A percentile compares a stretch with the other conserved stretches of the same genome.
These are phyloP conservation scores for Acholoe squamosa DNA, from an alignment of 2,888 invertebrate species.

Conservation along the genomic window DNA sequence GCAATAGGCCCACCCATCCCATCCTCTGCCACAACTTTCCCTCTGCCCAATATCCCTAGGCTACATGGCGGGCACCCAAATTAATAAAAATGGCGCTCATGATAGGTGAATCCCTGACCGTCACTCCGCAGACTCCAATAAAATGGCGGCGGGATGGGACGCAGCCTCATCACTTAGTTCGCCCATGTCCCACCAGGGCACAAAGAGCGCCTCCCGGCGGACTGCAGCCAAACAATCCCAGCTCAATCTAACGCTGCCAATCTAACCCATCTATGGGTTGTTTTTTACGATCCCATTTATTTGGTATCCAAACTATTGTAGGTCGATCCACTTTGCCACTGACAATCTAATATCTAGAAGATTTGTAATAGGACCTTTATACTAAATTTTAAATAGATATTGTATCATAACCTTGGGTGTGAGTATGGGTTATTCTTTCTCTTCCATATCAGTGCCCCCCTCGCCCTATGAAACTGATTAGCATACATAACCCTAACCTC, in stretches of 20 bases:
- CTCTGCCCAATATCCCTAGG: neutral
- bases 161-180: constrained; percentile 31
- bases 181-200: neutral
- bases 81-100: constrained; percentile 48
- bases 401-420: no score
- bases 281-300: no score
- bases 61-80: constrained; percentile 34
- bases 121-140: constrained; percentile 46
- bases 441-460: no score
- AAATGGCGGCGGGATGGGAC: constrained; percentile 24
- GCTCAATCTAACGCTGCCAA: neutral
- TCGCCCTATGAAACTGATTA: neutral
- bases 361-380: no score
- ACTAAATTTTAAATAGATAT: no score
- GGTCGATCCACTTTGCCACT: no score
- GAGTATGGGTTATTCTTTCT: no score
- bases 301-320: no score
- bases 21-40: neutral
- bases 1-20: neutral
- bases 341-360: no score
- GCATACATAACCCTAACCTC: neutral
- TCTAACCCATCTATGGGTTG: no score
- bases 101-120: constrained; percentile 42
- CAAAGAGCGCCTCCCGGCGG: constrained; percentile 22
- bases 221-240: neutral